Conservation (phyloP, 2,888 invertebrate species). For the Amphipoea lucens region DNA sequence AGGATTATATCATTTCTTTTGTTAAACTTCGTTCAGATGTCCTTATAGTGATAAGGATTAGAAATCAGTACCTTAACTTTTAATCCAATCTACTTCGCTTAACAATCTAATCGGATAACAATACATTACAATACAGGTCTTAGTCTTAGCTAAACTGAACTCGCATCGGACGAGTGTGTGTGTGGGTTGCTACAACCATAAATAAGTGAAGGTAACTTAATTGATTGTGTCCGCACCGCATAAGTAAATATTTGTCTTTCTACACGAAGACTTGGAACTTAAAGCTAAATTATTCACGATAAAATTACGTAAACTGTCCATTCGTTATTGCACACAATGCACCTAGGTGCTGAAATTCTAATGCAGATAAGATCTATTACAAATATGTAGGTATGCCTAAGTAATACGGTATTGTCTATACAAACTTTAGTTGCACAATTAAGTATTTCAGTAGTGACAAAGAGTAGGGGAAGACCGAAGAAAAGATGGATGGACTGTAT, state of each 20-base stretch:
- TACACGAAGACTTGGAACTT: constrained; percentile 13
- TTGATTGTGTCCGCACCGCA: constrained; percentile 34
- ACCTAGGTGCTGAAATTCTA: constrained; percentile 18
- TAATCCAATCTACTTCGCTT: constrained; percentile 21
- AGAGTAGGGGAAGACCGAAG: background rate
- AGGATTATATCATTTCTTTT: background rate
- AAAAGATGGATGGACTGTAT: background rate
- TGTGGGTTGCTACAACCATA: too few species aligned
- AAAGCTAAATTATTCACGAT: constrained; percentile 34
- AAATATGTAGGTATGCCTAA: background rate
- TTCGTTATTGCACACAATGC: constrained; percentile 26
- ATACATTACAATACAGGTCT: constrained; percentile 36
- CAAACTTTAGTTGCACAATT: background rate
- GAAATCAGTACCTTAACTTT: constrained; percentile 9
- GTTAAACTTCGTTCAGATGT: background rate
- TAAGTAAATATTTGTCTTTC: constrained; percentile 32
- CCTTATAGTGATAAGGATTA: constrained; percentile 8
- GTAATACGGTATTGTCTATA: background rate
- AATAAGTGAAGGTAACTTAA: constrained; percentile 57
- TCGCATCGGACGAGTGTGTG: too few species aligned
- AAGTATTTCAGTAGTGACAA: background rate
- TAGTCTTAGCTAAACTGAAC: constrained; percentile 31
- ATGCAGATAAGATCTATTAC: constrained; percentile 1
- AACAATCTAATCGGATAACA: constrained; percentile 38
- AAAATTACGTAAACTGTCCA: constrained; percentile 43